Conservation (phyloP, 2,888 invertebrate species). For the Leptinotarsa juncta region DNA sequence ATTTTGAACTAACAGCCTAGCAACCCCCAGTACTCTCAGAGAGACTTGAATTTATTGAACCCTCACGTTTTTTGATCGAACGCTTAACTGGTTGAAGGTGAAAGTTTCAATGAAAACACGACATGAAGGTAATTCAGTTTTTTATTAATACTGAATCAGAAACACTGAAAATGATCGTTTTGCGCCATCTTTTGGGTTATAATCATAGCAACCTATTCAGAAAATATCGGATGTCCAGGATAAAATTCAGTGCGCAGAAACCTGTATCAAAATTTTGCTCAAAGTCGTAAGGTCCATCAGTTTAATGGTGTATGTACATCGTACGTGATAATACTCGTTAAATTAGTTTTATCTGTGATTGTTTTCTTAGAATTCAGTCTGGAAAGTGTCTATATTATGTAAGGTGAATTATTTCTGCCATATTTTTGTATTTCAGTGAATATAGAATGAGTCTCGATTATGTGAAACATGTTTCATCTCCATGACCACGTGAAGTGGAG, state of each 20-base stretch:
- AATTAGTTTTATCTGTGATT: background rate
- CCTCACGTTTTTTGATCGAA: no score
- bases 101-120: no score
- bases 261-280: slow-evolving; percentile 12
- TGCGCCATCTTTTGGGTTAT: background rate
- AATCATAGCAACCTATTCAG: slow-evolving; percentile 15
- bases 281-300: background rate
- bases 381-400: no score
- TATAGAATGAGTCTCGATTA: no score
- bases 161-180: background rate
- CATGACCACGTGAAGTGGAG: slow-evolving; percentile 7
- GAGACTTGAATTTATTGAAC: no score
- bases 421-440: no score
- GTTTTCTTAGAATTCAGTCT: background rate
- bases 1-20: no score
- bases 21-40: no score
- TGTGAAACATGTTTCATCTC: slow-evolving; percentile 1
- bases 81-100: no score
- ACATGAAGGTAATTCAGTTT: no score
- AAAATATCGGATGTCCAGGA: slow-evolving; percentile 21
- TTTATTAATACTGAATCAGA: no score
- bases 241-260: slow-evolving; percentile 15
- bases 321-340: background rate
- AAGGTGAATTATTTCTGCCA: no score
- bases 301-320: background rate